Conservation (phyloP, 2,888 invertebrate genomes). For the Lutraria lutraria region DNA sequence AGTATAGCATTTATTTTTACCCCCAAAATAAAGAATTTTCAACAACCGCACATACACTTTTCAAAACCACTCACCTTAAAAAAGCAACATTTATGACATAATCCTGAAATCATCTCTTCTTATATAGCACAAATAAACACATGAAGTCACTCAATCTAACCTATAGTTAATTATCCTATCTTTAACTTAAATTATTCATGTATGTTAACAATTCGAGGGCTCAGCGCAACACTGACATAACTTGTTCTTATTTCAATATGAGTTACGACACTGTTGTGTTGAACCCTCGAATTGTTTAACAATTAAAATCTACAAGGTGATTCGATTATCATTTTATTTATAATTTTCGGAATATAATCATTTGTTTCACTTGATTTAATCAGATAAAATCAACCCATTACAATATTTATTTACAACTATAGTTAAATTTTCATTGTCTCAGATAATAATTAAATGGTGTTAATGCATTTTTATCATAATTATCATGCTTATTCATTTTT, state of each 20-base stretch:
- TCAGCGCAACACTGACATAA: too few species aligned
- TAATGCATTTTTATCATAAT: too few species aligned
- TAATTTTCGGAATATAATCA: conserved; percentile 13
- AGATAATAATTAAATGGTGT: background rate
- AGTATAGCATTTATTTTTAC: too few species aligned
- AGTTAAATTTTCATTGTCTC: background rate
- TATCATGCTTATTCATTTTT: too few species aligned
- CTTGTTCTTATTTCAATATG: too few species aligned
- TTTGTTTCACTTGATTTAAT: background rate
- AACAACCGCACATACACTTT: too few species aligned
- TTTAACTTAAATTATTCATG: too few species aligned
- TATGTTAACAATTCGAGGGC: too few species aligned
- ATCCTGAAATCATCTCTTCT: background rate
- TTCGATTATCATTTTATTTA: background rate
- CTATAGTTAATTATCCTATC: too few species aligned
- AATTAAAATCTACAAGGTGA: background rate
- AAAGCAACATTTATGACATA: background rate
- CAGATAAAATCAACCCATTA: background rate
- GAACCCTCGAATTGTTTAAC: background rate
- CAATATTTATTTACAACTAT: background rate
- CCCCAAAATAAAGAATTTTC: too few species aligned
- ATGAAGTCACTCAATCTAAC: too few species aligned
- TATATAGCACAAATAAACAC: background rate
- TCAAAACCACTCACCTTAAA: background rate
- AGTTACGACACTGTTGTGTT: background rate